These are phyloP conservation scores for Cosmia pyralina DNA, from an alignment of 2,888 invertebrate genomes.

Conservation along the genomic window DNA sequence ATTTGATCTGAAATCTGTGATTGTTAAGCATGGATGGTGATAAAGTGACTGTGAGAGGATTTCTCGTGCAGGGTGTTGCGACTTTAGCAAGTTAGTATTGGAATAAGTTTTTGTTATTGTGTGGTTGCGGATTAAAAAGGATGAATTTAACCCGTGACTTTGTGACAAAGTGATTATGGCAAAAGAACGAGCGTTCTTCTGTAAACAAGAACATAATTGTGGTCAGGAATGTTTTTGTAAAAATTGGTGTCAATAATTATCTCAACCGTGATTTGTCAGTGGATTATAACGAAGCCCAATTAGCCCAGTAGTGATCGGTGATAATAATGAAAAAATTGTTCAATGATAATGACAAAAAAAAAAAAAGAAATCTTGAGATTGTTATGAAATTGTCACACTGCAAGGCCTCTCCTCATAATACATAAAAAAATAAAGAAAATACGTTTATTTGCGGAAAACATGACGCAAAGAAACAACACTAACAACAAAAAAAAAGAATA, in stretches of 20 bases:
- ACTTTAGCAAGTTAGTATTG: slow-evolving; percentile 62
- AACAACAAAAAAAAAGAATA: too few relatives aligned
- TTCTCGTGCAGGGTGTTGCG: slow-evolving; percentile 50
- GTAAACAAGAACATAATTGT: too few relatives aligned
- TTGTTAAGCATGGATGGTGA: slow-evolving; percentile 58
- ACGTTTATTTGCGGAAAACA: too few relatives aligned
- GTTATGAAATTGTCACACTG: not conserved
- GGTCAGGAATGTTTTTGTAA: too few relatives aligned
- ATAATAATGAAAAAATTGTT: not conserved
- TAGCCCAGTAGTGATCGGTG: not conserved
- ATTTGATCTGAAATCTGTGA: slow-evolving; percentile 45
- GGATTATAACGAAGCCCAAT: not conserved
- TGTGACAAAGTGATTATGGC: not conserved
- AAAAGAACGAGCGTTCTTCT: not conserved
- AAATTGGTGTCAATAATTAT: not conserved
- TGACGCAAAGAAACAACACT: too few relatives aligned
- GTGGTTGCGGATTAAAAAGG: not conserved
- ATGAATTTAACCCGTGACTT: not conserved
- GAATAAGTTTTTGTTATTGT: not conserved
- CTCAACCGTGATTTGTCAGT: not conserved
- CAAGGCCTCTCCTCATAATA: not conserved
- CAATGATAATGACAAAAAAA: too few relatives aligned
- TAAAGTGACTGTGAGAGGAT: slow-evolving; percentile 46
- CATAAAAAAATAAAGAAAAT: too few relatives aligned
- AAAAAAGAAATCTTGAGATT: too few relatives aligned